Evolutionary conservation across 2,113 vertebrate species (phyloP).

Genomic region (Chroicocephalus ridibundus): DNA sequence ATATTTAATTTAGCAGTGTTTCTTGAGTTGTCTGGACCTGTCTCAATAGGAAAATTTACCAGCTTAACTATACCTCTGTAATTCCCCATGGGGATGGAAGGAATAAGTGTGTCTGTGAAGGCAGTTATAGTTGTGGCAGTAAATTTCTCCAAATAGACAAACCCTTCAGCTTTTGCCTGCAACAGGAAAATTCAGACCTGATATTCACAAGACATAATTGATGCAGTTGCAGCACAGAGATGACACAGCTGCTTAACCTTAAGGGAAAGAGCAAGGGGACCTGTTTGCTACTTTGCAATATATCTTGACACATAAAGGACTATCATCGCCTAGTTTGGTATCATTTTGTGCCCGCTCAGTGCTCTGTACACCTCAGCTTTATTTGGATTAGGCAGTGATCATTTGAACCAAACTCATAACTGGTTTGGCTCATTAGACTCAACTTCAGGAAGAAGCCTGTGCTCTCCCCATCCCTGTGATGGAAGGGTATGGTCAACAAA

Average conservation of each 20-base stretch:
- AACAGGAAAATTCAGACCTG: conserved; percentile 25
- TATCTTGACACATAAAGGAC: not conserved
- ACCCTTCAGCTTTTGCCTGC: not conserved
- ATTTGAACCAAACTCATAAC: not conserved
- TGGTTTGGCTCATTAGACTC: not conserved
- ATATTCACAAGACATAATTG: not conserved
- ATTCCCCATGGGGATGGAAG: conserved; percentile 44
- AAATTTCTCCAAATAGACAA: conserved; percentile 38
- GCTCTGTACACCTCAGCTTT: not conserved
- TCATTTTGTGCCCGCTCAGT: not conserved
- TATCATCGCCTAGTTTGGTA: not conserved
- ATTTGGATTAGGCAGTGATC: not conserved
- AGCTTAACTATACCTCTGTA: not conserved
- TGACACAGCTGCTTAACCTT: not conserved
- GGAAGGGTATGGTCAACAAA: not conserved
- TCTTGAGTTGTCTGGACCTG: conserved; percentile 39
- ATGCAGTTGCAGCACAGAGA: not conserved
- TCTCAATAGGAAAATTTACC: conserved; percentile 27
- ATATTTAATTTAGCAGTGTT: conserved; percentile 15
- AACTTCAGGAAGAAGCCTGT: not conserved
- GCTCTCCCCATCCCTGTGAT: not conserved
- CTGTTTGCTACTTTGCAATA: not conserved
- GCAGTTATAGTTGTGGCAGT: conserved; percentile 3
- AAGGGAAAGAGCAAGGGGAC: not conserved
- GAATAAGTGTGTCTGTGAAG: not conserved